These are phyloP conservation scores for Bradypodion ventrale DNA, from an alignment of 2,797 vertebrate genomes.

Conservation along the genomic window DNA sequence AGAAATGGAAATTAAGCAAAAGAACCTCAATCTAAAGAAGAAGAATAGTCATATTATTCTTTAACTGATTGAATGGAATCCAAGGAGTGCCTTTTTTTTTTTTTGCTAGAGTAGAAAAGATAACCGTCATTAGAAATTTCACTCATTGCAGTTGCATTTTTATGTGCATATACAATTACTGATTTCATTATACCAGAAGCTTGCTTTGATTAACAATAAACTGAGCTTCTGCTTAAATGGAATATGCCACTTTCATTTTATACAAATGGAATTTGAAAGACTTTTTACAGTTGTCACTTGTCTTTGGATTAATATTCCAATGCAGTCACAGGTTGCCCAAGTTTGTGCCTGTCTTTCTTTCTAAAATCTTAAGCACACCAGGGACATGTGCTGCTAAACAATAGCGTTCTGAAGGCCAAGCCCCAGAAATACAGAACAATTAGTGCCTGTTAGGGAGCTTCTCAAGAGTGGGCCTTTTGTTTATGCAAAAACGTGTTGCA, in stretches of 20 bases:
- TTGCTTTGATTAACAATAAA: conserved; percentile 77
- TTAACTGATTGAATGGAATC: conserved; percentile 78
- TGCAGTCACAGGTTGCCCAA: conserved; percentile 43
- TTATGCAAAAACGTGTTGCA: conserved; percentile 42
- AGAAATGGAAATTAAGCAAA: conserved; percentile 90
- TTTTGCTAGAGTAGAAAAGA: conserved; percentile 59
- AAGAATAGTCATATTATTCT: conserved; percentile 75
- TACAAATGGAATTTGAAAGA: conserved; percentile 64
- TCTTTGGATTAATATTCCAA: conserved; percentile 51
- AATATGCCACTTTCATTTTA: conserved; percentile 71
- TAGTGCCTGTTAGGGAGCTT: conserved; percentile 32
- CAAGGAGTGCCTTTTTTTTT: conserved; percentile 69
- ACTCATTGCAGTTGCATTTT: conserved; percentile 66
- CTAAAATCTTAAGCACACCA: neutral
- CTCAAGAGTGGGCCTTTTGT: conserved; percentile 6
- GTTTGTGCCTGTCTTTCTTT: conserved; percentile 42
- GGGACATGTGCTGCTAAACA: neutral
- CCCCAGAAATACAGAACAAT: conserved; percentile 12
- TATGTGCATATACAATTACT: conserved; percentile 71
- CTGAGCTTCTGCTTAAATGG: conserved; percentile 66
- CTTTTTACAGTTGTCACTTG: conserved; percentile 50
- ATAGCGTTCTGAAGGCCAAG: conserved; percentile 32
- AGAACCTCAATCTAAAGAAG: conserved; percentile 75
- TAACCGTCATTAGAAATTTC: conserved; percentile 73
- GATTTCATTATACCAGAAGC: conserved; percentile 72